phyloP scores from a whole-genome alignment of 2,113 vertebrate species.

The Hystrix brachyura region DNA sequence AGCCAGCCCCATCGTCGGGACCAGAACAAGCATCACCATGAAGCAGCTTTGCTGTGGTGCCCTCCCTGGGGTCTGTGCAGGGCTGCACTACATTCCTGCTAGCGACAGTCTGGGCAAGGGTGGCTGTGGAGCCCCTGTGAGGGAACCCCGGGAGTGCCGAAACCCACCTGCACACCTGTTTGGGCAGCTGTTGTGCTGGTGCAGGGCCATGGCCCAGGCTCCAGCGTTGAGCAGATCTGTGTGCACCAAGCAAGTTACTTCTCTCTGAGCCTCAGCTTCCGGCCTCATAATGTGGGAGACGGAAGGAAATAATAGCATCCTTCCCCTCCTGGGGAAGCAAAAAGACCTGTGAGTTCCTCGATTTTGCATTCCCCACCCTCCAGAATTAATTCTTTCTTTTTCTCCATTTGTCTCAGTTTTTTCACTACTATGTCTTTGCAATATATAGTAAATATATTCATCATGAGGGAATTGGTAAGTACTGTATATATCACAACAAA shows the following conservation, averaged over 20 bases:
- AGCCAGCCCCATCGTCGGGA: slow-evolving; percentile 75
- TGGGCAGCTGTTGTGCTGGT: not conserved
- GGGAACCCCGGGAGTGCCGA: not conserved
- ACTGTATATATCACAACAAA: not conserved
- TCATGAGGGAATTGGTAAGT: not conserved
- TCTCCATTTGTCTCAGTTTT: not conserved
- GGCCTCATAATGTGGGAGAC: no score
- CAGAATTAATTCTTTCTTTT: not conserved
- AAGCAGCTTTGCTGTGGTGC: no score
- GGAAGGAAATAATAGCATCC: not conserved
- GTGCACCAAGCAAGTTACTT: not conserved
- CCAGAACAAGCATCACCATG: not conserved
- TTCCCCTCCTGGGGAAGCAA: not conserved
- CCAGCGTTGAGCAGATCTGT: not conserved
- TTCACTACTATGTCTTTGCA: not conserved
- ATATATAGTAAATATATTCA: not conserved
- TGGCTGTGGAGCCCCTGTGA: not conserved
- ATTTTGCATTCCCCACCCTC: not conserved
- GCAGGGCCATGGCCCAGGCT: not conserved
- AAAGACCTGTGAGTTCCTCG: not conserved
- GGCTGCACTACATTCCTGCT: not conserved
- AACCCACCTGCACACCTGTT: not conserved
- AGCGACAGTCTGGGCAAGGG: not conserved
- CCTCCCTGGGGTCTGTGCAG: not conserved
- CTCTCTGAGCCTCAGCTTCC: not conserved